Evolutionary conservation across 2,797 vertebrate genomes (phyloP), one percentile per base, ranked within the genome.

Genomic region (Phyllotis vaccarum): DNA sequence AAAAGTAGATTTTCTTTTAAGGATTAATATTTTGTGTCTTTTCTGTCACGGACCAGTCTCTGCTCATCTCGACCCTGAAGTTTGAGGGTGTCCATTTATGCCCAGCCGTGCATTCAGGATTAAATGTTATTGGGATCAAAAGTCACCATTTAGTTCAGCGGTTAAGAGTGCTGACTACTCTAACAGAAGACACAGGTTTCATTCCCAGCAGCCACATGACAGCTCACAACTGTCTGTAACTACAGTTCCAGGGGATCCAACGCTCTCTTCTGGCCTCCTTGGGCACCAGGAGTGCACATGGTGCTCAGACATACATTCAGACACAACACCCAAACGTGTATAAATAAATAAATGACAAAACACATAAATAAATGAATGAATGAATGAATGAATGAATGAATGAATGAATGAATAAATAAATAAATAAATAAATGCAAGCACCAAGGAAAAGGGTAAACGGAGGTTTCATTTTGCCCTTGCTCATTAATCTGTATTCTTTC

Each of bases 21-120:
- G 24, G n/a, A 52, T 76, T 90, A 91, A 68, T 40, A n/a, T n/a
- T 87, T 82, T 93, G 74, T 82, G 62, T 43, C 31, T 90, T 80
- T 56, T 40, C 62, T 34, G 89, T 80, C 34, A 56, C 16, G 49
- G 49, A 12, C 29, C 88, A 90, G 29, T 79, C 10, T 12, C 27
- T 60, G 8, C 58, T 31, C 86, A 75, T 34, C 27, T 74, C 60
- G 27, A 72, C 12, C 22, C 17, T 19, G 52, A 76, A 88, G 24
- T 66, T 74, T 88, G 60, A 74, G 85, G 60, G 58, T 89, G 83
- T 94, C 72, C 68, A 13, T 68, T 81, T 92, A 68, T 86, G 21
- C 2, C 17, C 2, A 17, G 90, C 72, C 43, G 37, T 87, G 54
- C 24, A n/a, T 62, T 86, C 21, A 88, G 43, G 19, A 8, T 95